Evolutionary conservation across 1,140 invertebrate species (phyloP).

Genomic region (Orchestia grillus): DNA sequence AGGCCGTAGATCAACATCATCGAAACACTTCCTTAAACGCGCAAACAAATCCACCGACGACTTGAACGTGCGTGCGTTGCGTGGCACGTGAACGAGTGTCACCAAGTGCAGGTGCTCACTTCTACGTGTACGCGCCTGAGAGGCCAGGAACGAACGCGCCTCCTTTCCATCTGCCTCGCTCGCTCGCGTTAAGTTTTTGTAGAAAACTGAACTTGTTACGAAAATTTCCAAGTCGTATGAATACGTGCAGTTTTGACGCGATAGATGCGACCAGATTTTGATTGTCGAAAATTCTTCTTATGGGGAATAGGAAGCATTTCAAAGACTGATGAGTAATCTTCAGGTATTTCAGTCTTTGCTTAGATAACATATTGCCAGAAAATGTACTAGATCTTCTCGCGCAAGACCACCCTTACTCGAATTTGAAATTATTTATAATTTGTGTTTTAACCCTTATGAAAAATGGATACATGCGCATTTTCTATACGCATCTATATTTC

Average conservation of each 20-base stretch:
- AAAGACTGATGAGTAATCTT: neutral
- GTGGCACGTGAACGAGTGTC: neutral
- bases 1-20: slow-evolving; percentile 18
- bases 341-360: neutral
- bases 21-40: neutral
- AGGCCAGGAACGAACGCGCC: neutral
- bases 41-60: neutral
- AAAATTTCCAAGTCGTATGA: neutral
- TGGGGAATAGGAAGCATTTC: too few relatives aligned
- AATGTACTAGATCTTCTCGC: too few relatives aligned
- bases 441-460: too few relatives aligned
- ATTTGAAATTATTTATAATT: too few relatives aligned
- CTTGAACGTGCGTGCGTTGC: neutral
- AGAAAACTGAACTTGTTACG: neutral
- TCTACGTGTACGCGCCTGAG: neutral
- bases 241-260: neutral
- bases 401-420: too few relatives aligned
- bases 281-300: too few relatives aligned
- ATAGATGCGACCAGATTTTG: neutral
- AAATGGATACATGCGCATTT: too few relatives aligned
- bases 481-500: too few relatives aligned
- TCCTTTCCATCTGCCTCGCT: neutral
- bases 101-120: neutral
- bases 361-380: too few relatives aligned
- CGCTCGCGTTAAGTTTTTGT: neutral